Percentiles rank a stretch among this genome's conserved stretches.
Evolutionary conservation across 2,888 invertebrate species (phyloP).

Genomic region (Myopa testacea): DNA sequence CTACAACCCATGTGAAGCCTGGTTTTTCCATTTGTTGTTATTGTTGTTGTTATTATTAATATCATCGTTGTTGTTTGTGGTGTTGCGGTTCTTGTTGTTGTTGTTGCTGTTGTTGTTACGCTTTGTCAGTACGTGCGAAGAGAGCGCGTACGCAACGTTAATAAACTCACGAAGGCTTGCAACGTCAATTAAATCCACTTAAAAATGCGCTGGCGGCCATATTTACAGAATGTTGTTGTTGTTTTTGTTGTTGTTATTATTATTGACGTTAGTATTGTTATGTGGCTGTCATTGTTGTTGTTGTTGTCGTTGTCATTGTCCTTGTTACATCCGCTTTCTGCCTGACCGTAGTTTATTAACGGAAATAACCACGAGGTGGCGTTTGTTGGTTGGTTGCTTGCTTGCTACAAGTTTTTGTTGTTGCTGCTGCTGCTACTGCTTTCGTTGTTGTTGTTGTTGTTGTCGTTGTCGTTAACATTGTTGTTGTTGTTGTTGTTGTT

Average conservation of each 20-base stretch:
- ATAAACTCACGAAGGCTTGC: constrained; percentile 45
- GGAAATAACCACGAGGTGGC: constrained; percentile 46
- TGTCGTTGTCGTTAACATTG: neutral
- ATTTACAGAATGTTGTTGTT: constrained; percentile 36
- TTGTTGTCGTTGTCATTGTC: constrained; percentile 33
- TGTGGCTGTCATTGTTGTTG: neutral
- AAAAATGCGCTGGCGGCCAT: constrained; percentile 51
- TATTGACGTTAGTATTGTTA: constrained; percentile 25
- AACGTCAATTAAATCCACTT: constrained; percentile 66
- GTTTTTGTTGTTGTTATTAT: constrained; percentile 22
- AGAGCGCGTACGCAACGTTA: neutral
- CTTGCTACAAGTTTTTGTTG: constrained; percentile 4
- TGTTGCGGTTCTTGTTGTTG: neutral
- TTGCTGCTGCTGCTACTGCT: neutral
- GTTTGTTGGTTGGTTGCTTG: neutral
- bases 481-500: neutral
- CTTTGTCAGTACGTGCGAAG: neutral
- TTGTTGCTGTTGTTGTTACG: neutral
- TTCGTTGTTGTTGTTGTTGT: neutral
- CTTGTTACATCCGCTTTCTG: constrained; percentile 35
- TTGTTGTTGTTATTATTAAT: neutral
- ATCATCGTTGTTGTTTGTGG: neutral
- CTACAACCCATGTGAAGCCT: neutral
- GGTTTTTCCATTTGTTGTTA: neutral
- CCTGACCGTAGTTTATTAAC: constrained; percentile 49